Base-by-base conservation (phyloP, 1,140 invertebrate genomes). In the Drosophila mauritiana region DNA sequence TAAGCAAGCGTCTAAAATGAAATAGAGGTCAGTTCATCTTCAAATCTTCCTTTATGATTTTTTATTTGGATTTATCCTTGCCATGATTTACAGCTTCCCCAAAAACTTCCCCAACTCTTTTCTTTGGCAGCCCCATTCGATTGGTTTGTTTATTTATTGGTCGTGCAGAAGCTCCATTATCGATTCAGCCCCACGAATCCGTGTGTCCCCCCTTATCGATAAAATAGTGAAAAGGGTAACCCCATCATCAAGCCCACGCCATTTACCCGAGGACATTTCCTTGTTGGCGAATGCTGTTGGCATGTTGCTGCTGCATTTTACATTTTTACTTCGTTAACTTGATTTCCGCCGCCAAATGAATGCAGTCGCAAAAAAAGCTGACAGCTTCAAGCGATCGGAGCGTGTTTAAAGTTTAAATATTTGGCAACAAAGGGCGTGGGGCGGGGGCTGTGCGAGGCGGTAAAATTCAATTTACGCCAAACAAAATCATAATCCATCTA, bases 401-500 rank as follows among this genome's bases (percentile, higher is more conserved):
- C 49, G 68, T 37, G 51, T 74, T 88, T 72, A 83, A 88, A 79
- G 57, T 73, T 64, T 82, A 67, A 80, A 72, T 83, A 73, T 89
- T 90, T 74, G 75, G 65, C 27, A 56, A 57, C 42, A 12, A 12
- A 25, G 49, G 45, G 27, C 59, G 69, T 45, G 40, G 78, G 37
- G 13, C 37, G 37, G 0, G 3, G 3, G 12, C 37, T 4, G 74
- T 65, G 8, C 8, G 43, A 27, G 65, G 73, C 58, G 40, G 67
- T 69, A 63, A 91, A 91, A 91, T 91, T 91, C 89, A 91, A 91
- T 91, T 91, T 91, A 83, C 90, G 89, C 78, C 86, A 90, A 90
- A 90, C 86, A 90, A 86, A 90, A 91, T 91, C 85, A 91, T 91
- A 91, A 91, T 91, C 89, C 89, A 91, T 91, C 89, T 91, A 91